Percentiles rank a stretch among this genome's conserved stretches.
phyloP scores from a whole-genome alignment of 1,140 invertebrate species.

The Nasonia longicornis region DNA sequence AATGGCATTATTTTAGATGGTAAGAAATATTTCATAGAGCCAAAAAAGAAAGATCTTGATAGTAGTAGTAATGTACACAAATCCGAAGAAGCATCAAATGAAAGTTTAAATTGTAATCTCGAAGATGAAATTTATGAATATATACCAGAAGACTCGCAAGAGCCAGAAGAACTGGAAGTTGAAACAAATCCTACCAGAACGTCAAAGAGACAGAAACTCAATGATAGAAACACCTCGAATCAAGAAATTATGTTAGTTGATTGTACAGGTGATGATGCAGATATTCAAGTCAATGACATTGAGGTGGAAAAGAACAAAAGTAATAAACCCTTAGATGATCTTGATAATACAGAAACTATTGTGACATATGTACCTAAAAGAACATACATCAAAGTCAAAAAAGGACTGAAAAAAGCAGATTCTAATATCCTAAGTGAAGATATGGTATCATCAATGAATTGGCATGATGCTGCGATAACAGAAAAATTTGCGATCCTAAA shows the following conservation, averaged over 20 bases:
- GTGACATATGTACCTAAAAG: not conserved
- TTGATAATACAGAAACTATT: not conserved
- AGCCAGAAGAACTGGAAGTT: not conserved
- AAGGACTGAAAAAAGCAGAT: not conserved
- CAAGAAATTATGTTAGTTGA: conserved; percentile 16
- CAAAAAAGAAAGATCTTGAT: conserved; percentile 13
- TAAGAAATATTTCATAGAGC: conserved; percentile 19
- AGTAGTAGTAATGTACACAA: not conserved
- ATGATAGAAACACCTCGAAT: not conserved
- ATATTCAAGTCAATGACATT: not conserved
- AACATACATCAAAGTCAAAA: not conserved
- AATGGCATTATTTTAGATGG: conserved; percentile 29
- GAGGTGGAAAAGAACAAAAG: not conserved
- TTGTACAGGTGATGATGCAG: conserved; percentile 4
- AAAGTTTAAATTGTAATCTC: conserved; percentile 33
- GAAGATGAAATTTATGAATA: conserved; percentile 40
- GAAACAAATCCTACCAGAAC: not conserved
- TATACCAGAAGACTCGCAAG: conserved; percentile 22
- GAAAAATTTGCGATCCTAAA: conserved; percentile 1
- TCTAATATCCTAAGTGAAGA: conserved; percentile 29
- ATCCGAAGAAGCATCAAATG: conserved; percentile 18
- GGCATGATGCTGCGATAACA: not conserved
- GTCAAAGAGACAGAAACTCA: not conserved
- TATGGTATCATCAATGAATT: conserved; percentile 12
- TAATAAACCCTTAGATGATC: not conserved